A percentile compares a stretch with the other conserved stretches of the same genome.
phyloP scores from a whole-genome alignment of 2,888 invertebrate species.

The Caradrina kadenii region DNA sequence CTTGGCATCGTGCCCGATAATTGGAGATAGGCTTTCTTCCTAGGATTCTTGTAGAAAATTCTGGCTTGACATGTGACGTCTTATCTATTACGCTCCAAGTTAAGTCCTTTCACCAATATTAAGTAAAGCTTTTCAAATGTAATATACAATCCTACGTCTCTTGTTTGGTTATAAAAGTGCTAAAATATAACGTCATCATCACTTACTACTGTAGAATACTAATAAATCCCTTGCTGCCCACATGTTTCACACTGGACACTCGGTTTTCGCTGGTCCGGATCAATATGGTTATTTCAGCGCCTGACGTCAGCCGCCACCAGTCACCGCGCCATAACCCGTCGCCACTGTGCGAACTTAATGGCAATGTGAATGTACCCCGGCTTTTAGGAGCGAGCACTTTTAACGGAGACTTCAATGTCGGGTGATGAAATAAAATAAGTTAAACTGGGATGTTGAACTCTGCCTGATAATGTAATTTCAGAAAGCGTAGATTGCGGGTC shows the following conservation, averaged over 20 bases:
- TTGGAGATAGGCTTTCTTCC: constrained; percentile 17
- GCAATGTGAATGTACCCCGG: constrained; percentile 7
- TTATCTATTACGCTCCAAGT: background rate
- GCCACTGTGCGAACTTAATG: constrained; percentile 24
- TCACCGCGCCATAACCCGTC: constrained; percentile 2
- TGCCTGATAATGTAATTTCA: background rate
- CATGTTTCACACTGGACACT: background rate
- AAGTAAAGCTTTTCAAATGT: no score
- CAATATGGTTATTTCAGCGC: constrained; percentile 33
- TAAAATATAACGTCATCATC: background rate
- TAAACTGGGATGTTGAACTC: background rate
- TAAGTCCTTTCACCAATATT: background rate
- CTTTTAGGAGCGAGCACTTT: constrained; percentile 24
- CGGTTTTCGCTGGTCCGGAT: constrained; percentile 12
- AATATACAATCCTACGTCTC: background rate
- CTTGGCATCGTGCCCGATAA: constrained; percentile 38
- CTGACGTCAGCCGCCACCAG: constrained; percentile 7
- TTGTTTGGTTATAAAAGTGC: background rate
- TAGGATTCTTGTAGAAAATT: constrained; percentile 1
- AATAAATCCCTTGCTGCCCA: background rate
- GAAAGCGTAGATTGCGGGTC: no score
- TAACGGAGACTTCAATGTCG: constrained; percentile 15
- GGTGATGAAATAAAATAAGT: constrained; percentile 3
- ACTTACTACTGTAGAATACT: background rate
- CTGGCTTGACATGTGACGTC: background rate